Conservation (phyloP, 1,140 invertebrate species). For the Diorhabda carinulata region DNA sequence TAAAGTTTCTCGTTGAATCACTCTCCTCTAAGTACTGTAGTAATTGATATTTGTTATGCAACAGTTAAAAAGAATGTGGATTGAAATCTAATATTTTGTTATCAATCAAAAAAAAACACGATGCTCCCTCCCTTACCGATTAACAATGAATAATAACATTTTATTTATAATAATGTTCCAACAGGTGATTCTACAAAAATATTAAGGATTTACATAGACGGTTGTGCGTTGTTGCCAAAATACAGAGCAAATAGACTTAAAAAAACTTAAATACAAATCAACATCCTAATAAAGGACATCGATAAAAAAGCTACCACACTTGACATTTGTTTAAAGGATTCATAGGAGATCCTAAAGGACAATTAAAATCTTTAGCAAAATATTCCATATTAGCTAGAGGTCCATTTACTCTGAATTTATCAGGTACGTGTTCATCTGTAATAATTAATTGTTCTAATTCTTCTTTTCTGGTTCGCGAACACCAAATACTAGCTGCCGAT, state of each 20-base stretch:
- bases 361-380: constrained; percentile 66
- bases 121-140: no score
- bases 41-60: no score
- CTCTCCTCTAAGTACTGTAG: no score
- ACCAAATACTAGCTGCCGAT: constrained; percentile 55
- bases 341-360: constrained; percentile 70
- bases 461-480: constrained; percentile 47
- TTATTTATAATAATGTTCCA: no score
- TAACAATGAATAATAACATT: no score
- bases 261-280: not conserved
- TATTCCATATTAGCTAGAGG: constrained; percentile 64
- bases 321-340: constrained; percentile 84
- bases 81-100: no score
- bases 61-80: no score
- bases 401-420: constrained; percentile 56
- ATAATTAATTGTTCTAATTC: constrained; percentile 42
- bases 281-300: constrained; percentile 1
- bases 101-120: no score
- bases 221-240: not conserved
- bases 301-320: constrained; percentile 58
- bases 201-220: not conserved
- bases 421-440: constrained; percentile 50
- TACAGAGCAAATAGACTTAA: not conserved
- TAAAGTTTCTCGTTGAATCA: no score
- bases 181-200: not conserved